Evolutionary conservation across 1,140 invertebrate genomes (phyloP).

Genomic region (Neodiprion lecontei): DNA sequence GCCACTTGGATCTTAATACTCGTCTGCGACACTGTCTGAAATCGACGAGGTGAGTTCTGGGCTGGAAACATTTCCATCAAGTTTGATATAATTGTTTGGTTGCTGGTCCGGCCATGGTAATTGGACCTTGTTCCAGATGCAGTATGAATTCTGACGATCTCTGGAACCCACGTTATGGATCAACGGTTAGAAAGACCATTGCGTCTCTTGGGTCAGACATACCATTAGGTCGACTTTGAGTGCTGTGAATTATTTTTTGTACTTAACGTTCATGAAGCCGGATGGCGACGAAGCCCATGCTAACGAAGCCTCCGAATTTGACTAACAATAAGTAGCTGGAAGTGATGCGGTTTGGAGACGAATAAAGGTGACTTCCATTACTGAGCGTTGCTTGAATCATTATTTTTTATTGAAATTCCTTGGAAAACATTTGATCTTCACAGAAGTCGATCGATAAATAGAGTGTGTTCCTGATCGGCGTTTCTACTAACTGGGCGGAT

Average conservation of each 20-base stretch:
- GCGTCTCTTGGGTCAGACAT: conserved; percentile 67
- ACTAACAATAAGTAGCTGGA: conserved; percentile 43
- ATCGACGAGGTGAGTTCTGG: conserved; percentile 59
- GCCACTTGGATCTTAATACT: conserved; percentile 75
- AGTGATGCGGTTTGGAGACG: conserved; percentile 28
- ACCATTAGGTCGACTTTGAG: conserved; percentile 54
- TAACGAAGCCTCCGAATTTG: conserved; percentile 47
- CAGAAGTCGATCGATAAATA: too few species aligned
- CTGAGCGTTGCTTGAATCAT: too few species aligned
- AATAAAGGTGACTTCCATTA: not conserved
- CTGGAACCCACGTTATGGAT: conserved; percentile 81
- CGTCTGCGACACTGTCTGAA: conserved; percentile 72
- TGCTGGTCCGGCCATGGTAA: conserved; percentile 56
- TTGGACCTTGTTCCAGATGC: conserved; percentile 72
- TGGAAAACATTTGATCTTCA: too few species aligned
- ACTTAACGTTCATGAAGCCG: conserved; percentile 5
- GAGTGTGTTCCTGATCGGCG: too few species aligned
- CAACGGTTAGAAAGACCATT: conserved; percentile 73
- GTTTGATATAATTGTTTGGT: conserved; percentile 60
- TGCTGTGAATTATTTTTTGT: conserved; percentile 51
- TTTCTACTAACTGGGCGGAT: too few species aligned
- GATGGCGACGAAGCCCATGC: conserved; percentile 32
- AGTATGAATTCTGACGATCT: conserved; percentile 86
- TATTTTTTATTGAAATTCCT: too few species aligned
- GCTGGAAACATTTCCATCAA: conserved; percentile 62